A percentile compares a stretch with the other conserved stretches of the same genome.
phyloP scores from a whole-genome alignment of 23 tunicate species.

The Trididemnum clinides region DNA sequence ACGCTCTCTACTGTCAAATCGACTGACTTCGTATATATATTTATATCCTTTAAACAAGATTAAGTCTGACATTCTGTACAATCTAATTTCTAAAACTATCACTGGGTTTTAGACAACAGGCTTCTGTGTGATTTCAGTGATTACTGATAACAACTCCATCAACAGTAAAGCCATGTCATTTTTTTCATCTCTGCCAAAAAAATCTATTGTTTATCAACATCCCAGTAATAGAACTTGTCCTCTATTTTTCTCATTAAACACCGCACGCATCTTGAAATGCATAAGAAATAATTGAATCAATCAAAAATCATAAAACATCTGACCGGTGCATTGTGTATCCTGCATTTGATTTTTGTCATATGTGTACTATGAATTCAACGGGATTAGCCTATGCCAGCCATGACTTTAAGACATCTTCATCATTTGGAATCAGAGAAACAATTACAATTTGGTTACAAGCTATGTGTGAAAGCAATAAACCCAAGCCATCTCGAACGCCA shows the following conservation, averaged over 20 bases:
- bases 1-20: too few relatives aligned
- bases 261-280: not conserved
- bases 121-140: not conserved
- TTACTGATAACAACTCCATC: slow-evolving; percentile 7
- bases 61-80: not conserved
- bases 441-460: not conserved
- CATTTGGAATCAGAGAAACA: not conserved
- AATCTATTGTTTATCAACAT: slow-evolving; percentile 2
- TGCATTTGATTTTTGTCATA: not conserved
- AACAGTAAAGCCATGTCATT: slow-evolving; percentile 15
- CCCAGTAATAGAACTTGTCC: not conserved
- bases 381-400: not conserved
- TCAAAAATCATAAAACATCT: not conserved
- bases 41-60: not conserved
- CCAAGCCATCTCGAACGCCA: not conserved
- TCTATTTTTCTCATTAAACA: not conserved
- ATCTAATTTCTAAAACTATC: not conserved
- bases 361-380: not conserved
- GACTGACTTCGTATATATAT: too few relatives aligned
- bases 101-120: not conserved
- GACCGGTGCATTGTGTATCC: not conserved
- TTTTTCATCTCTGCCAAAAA: not conserved
- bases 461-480: not conserved
- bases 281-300: not conserved
- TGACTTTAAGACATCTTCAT: not conserved